Conservation (phyloP, 2,888 invertebrate species). For the Frankliniella intonsa region DNA sequence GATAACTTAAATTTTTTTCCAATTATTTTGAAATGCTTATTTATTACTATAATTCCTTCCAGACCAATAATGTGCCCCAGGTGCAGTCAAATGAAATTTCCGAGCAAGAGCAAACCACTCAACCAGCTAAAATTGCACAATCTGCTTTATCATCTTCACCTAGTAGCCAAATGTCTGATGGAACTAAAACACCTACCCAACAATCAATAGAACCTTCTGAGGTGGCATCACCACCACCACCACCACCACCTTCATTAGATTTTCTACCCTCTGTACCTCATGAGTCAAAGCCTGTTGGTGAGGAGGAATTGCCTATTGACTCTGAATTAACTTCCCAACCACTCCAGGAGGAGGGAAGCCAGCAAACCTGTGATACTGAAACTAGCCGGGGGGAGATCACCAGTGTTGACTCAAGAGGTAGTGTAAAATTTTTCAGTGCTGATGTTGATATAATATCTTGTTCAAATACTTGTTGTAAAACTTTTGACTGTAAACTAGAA, state of each 20-base stretch:
- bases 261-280: background rate
- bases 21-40: background rate
- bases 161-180: too few relatives aligned
- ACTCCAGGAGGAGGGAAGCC: background rate
- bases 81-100: too few relatives aligned
- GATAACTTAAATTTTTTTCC: background rate
- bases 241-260: background rate
- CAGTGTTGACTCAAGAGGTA: background rate
- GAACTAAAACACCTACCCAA: too few relatives aligned
- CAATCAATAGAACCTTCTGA: too few relatives aligned
- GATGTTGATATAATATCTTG: background rate
- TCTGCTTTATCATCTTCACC: background rate
- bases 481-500: background rate
- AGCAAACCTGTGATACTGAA: constrained; percentile 12
- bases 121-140: background rate
- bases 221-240: background rate
- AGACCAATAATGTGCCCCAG: background rate
- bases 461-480: background rate
- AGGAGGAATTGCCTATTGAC: background rate
- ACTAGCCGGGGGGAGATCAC: background rate
- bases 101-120: too few relatives aligned
- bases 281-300: background rate
- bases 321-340: background rate
- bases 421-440: background rate
- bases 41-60: background rate